A percentile compares a stretch with the other conserved stretches of the same genome.
Conservation (phyloP, 2,797 vertebrate species). For the Kryptolebias ocellatus region DNA sequence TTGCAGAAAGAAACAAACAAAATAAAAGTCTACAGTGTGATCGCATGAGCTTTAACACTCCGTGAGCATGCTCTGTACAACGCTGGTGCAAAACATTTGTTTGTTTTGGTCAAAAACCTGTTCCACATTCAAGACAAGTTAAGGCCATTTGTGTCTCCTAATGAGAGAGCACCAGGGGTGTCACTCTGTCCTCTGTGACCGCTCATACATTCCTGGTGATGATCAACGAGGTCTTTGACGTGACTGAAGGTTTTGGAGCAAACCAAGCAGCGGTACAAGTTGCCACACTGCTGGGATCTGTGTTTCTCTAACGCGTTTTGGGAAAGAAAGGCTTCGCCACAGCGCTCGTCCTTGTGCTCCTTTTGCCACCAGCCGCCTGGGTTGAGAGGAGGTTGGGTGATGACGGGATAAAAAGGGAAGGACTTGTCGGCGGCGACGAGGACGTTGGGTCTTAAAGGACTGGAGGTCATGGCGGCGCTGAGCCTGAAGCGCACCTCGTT, state of each 20-base stretch:
- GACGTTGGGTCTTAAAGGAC: slow-evolving; percentile 36
- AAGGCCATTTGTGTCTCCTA: slow-evolving; percentile 55
- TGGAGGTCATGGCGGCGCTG: slow-evolving; percentile 60
- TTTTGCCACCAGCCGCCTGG: slow-evolving; percentile 40
- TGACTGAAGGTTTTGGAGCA: slow-evolving; percentile 76
- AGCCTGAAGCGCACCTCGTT: slow-evolving; percentile 82
- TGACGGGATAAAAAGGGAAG: not conserved
- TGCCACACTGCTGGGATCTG: slow-evolving; percentile 60
- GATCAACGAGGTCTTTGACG: slow-evolving; percentile 76
- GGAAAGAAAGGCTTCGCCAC: slow-evolving; percentile 78
- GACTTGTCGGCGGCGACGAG: slow-evolving; percentile 26
- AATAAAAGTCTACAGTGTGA: slow-evolving; percentile 40
- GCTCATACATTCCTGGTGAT: slow-evolving; percentile 78
- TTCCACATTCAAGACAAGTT: slow-evolving; percentile 79
- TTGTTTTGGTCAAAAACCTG: slow-evolving; percentile 60
- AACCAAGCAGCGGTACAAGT: slow-evolving; percentile 71
- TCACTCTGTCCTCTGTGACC: slow-evolving; percentile 46
- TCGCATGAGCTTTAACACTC: slow-evolving; percentile 10
- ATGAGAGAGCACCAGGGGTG: slow-evolving; percentile 34
- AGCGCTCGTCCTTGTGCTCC: slow-evolving; percentile 76
- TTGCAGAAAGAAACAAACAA: slow-evolving; percentile 5
- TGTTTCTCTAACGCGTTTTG: slow-evolving; percentile 68
- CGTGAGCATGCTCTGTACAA: slow-evolving; percentile 68
- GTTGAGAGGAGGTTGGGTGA: not conserved
- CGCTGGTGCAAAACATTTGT: slow-evolving; percentile 79